Base-by-base conservation (phyloP, 2,113 vertebrate genomes). In the Pampusana beccarii region DNA sequence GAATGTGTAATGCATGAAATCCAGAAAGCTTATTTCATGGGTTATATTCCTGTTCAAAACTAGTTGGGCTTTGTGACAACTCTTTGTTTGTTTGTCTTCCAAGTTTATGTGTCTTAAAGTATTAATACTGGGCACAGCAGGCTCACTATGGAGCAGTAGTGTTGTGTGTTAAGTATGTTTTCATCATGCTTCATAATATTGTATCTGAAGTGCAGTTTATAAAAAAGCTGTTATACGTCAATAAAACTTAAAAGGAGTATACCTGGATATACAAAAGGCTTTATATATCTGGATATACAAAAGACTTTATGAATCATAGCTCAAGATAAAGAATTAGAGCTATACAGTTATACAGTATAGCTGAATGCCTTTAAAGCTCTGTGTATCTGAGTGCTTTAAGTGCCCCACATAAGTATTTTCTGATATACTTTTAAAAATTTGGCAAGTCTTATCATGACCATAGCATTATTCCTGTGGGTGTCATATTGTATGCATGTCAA, bases 401-500 rank as follows among this genome's bases (percentile, higher is more conserved):
- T 96, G 90, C 38, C 70, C 48, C 77, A 87, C 69, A 90, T 61
- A 65, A 79, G 57, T 57, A 44, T 50, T 73, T 73, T 75, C 60
- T 77, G 77, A 65, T 75, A 42, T 40, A 61, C 66, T 85, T 77
- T 72, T 16, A 42, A 57, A 93, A 87, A 51, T 90, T 78, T 93
- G 96, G 89, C 94, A 93, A 91, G 92, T 96, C 57, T 83, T 92
- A 70, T 53, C 53, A 11, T 65, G 65, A 57, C 51, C 57, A 71
- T 48, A 17, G 71, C 78, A 42, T 95, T 83, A 34, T 84, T 89
- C 50, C 56, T 51, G 82, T 91, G 72, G 81, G 71, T 90, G 86
- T 95, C 51, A 51, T 93, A 66, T 74, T 67, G 69, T 94, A 28
- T 97, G 98, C 98, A 99, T 98, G 98, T 91, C 40, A 60, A 17